Evolutionary conservation across 2,113 vertebrate genomes (phyloP).

Genomic region (Sinocyclocheilus grahami): DNA sequence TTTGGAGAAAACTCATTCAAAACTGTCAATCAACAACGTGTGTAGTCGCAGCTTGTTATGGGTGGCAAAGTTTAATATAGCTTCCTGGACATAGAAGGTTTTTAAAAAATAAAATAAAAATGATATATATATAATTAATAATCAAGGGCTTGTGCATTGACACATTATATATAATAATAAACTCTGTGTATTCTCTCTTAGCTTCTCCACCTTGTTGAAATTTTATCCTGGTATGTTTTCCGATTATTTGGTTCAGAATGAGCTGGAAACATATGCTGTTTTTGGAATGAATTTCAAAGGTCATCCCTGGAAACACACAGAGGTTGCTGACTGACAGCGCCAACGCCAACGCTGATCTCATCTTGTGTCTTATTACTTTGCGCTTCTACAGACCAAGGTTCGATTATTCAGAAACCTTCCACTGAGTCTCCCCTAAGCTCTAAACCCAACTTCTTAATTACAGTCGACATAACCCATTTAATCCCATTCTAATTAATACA

Average conservation of each 20-base stretch:
- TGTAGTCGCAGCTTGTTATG: constrained; percentile 13
- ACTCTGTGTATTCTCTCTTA: background rate
- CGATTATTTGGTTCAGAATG: background rate
- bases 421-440: constrained; percentile 63
- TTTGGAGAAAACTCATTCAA: constrained; percentile 11
- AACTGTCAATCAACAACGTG: constrained; percentile 28
- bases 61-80: constrained; percentile 19
- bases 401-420: constrained; percentile 63
- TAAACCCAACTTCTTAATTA: constrained; percentile 66
- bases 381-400: constrained; percentile 44
- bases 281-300: constrained; percentile 30
- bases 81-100: background rate
- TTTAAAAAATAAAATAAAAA: background rate
- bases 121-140: background rate
- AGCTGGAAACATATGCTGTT: constrained; percentile 36
- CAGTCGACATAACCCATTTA: constrained; percentile 64
- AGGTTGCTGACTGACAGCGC: constrained; percentile 36
- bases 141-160: background rate
- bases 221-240: background rate
- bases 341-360: constrained; percentile 43
- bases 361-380: constrained; percentile 48
- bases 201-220: background rate
- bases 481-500: constrained; percentile 70
- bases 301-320: constrained; percentile 21
- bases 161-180: background rate